Evolutionary conservation across 2,888 invertebrate genomes (phyloP).

Genomic region (Chrysina gloriosa): DNA sequence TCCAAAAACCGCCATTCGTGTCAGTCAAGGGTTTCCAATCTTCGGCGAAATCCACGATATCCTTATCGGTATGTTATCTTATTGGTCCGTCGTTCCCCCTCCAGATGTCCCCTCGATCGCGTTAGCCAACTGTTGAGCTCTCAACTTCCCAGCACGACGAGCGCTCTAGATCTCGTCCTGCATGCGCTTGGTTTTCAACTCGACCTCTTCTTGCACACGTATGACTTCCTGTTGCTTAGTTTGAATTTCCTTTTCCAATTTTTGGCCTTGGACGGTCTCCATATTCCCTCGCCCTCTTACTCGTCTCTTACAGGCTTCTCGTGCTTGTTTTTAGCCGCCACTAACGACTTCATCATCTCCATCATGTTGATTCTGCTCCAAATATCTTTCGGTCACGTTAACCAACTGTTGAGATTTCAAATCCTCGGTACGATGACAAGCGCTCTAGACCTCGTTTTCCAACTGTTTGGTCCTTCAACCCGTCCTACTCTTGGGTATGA

Average conservation of each 20-base stretch:
- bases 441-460: no score
- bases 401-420: no score
- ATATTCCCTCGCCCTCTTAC: conserved; percentile 91
- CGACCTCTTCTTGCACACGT: conserved; percentile 91
- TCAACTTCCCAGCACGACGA: conserved; percentile 73
- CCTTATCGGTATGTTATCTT: conserved; percentile 85
- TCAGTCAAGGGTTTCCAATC: conserved; percentile 94
- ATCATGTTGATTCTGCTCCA: no score
- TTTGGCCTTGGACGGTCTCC: conserved; percentile 87
- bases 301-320: conserved; percentile 75
- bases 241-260: conserved; percentile 90
- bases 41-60: conserved; percentile 92
- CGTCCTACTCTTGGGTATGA: conserved; percentile 87
- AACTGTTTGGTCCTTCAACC: no score
- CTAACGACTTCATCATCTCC: no score
- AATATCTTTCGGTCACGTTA: conserved; percentile 91
- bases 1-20: conserved; percentile 94
- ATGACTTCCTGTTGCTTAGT: conserved; percentile 89
- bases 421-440: no score
- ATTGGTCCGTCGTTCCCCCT: conserved; percentile 78
- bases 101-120: conserved; percentile 72
- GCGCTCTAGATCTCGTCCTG: conserved; percentile 95
- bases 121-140: conserved; percentile 61
- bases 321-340: conserved; percentile 91
- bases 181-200: conserved; percentile 86